These are phyloP conservation scores for Oenanthe melanoleuca DNA, from an alignment of 2,113 vertebrate genomes.

Conservation along the genomic window DNA sequence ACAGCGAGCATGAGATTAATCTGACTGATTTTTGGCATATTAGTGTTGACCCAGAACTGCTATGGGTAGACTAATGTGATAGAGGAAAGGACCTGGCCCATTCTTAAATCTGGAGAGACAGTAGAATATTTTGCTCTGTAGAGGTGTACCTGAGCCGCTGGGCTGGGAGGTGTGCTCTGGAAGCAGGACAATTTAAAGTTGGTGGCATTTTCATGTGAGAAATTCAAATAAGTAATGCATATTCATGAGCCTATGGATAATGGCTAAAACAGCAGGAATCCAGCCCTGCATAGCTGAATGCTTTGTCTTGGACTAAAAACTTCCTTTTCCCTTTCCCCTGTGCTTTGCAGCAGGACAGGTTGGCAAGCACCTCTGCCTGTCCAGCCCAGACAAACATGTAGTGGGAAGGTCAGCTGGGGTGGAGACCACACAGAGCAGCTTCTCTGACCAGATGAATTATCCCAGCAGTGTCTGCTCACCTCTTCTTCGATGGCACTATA, in stretches of 20 bases:
- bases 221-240: not conserved
- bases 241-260: not conserved
- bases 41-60: not conserved
- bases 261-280: not conserved
- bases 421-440: not conserved
- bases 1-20: not conserved
- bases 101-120: not conserved
- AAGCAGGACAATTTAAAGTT: not conserved
- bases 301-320: constrained; percentile 8
- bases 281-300: not conserved
- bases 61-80: not conserved
- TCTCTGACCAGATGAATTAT: not conserved
- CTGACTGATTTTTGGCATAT: not conserved
- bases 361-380: not conserved
- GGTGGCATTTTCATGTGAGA: not conserved
- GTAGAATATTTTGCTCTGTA: not conserved
- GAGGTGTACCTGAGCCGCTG: not conserved
- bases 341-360: not conserved
- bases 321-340: not conserved
- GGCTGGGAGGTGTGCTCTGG: not conserved
- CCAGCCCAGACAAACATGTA: not conserved
- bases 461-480: not conserved
- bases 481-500: not conserved
- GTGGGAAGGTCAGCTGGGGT: not conserved
- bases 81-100: not conserved